Evolutionary conservation across 2,113 vertebrate genomes (phyloP), one percentile per base, ranked within the genome.

Genomic region (Stigmatopora nigra): DNA sequence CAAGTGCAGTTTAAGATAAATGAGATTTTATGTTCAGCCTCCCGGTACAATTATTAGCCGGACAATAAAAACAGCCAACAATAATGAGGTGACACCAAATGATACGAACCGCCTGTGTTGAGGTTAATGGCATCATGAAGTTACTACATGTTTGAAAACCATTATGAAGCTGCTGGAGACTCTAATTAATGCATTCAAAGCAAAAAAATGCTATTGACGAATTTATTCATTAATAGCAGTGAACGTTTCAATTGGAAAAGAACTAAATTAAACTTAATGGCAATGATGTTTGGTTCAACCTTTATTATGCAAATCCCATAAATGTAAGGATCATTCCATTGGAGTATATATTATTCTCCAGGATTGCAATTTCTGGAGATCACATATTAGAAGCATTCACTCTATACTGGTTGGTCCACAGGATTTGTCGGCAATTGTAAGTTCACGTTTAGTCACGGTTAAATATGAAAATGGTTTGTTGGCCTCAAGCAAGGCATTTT

Each of bases 361-460:
- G 46, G 5, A 13, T 15, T 13, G 5, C 46, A 2, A 15, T 47
- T 47, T 14, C 12, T 5, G 14, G 3, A 15, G 12, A 31, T 31
- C 0, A 0, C 14, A 15, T 16, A 16, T 47, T 47, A 15, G 46
- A 47, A 47, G 46, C 5, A 49, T 16, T 17, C 4, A 17, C 47
- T 31, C 25, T 16, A 17, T 49, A 17, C 47, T 49, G 16, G 49
- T 72, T 76, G 78, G 55, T 64, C 36, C 47, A 75, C 70, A 41
- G 9, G 6, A 8, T 7, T 4, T 41, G 38, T 41, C 51, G 3
- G 63, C 64, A 53, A 69, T 78, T 67, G 67, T 64, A 64, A 14
- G 48, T 61, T 64, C 71, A 70, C 72, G 65, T 85, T 81, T 76
- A 41, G 69, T 78, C 9, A n/a, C 65, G 56, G 71, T 46, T 73